Conservation (phyloP, 2,113 vertebrate genomes). For the Malurus alboscapulatus region DNA sequence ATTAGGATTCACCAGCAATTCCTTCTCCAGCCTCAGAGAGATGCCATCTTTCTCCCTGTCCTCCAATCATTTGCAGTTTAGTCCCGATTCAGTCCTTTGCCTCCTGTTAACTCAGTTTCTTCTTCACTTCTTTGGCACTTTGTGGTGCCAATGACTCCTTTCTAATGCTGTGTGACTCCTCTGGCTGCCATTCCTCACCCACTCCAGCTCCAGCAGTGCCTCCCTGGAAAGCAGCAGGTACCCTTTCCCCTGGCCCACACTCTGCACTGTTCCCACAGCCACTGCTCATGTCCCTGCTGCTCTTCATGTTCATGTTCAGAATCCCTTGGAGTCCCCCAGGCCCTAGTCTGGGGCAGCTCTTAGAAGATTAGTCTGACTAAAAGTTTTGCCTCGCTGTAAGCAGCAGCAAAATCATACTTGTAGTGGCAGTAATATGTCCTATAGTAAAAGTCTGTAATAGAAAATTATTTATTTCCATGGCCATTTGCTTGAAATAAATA, state of each 20-base stretch:
- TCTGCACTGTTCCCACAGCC: background rate
- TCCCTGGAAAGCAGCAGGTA: background rate
- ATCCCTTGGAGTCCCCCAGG: background rate
- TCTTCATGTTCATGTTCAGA: background rate
- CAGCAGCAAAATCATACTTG: background rate
- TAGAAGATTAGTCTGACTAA: background rate
- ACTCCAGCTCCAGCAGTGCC: background rate
- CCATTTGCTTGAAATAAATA: background rate
- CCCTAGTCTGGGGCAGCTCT: background rate
- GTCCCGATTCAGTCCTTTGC: background rate
- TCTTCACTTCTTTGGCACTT: background rate
- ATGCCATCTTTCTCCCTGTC: background rate
- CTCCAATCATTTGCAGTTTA: background rate
- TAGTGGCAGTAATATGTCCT: background rate
- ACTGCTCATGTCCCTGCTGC: background rate
- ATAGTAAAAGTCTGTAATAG: background rate
- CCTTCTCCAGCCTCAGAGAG: background rate
- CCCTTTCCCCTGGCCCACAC: background rate
- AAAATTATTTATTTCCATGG: background rate
- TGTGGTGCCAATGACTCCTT: background rate
- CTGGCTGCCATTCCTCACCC: background rate
- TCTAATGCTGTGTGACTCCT: background rate
- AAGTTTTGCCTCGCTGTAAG: background rate
- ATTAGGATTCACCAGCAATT: background rate
- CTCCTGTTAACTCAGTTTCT: background rate